Percentiles rank a stretch among this genome's conserved stretches.
These are phyloP conservation scores for Xanthorhoe spadicearia DNA, from an alignment of 2,888 invertebrate genomes.

Conservation along the genomic window DNA sequence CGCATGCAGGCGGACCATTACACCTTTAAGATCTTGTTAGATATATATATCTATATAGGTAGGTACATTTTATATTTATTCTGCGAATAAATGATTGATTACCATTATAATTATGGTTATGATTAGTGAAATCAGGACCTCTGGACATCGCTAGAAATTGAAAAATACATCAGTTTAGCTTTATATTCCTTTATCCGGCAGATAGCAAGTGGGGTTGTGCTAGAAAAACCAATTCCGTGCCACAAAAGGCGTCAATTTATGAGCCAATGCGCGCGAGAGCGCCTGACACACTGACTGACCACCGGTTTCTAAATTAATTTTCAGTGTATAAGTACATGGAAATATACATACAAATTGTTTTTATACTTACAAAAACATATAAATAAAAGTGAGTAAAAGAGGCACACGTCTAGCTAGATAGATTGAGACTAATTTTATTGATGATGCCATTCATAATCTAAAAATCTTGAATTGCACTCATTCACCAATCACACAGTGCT, in stretches of 20 bases:
- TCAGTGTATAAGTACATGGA: background rate
- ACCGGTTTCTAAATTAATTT: constrained; percentile 17
- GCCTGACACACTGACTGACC: constrained; percentile 35
- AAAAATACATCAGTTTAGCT: constrained; percentile 36
- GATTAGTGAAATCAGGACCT: no score
- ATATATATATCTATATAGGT: no score
- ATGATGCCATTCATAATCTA: background rate
- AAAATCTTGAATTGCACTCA: background rate
- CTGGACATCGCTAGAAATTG: background rate
- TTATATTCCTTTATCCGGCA: constrained; percentile 49
- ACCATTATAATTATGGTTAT: no score
- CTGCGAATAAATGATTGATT: no score
- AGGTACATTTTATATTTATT: no score
- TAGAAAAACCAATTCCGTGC: constrained; percentile 72
- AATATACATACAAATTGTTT: no score
- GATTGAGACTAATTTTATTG: no score
- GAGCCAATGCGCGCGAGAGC: constrained; percentile 59
- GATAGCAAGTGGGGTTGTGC: constrained; percentile 52
- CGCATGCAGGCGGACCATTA: no score
- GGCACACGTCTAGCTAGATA: no score
- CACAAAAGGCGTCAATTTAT: constrained; percentile 72
- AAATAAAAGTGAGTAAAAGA: no score
- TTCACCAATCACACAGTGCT: constrained; percentile 12
- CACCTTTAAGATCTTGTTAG: no score
- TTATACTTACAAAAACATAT: no score